Conservation (phyloP, 2,888 invertebrate species). For the Drosophila flavopinicola region DNA sequence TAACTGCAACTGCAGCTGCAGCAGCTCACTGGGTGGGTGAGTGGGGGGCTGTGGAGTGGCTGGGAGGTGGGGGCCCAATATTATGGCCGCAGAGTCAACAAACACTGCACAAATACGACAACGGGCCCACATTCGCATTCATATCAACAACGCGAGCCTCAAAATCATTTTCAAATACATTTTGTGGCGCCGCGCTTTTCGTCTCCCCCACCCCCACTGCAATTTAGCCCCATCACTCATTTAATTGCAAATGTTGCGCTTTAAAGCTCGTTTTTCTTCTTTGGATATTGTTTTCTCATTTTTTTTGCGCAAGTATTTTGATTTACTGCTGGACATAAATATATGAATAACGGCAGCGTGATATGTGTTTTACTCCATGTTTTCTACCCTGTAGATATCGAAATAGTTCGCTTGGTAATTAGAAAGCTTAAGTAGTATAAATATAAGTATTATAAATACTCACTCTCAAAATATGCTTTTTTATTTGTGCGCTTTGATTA, state of each 20-base stretch:
- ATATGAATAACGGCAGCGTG: slow-evolving; percentile 23
- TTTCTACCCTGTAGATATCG: slow-evolving; percentile 28
- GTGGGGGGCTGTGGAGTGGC: neutral
- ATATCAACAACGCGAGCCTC: slow-evolving; percentile 42
- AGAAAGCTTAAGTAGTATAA: too few relatives aligned
- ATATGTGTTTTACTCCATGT: slow-evolving; percentile 13
- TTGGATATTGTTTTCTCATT: neutral
- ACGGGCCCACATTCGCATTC: slow-evolving; percentile 6
- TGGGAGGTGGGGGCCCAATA: slow-evolving; percentile 38
- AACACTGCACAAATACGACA: slow-evolving; percentile 26
- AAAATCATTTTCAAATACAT: slow-evolving; percentile 65
- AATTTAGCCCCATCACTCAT: slow-evolving; percentile 32
- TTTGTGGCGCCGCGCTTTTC: slow-evolving; percentile 39
- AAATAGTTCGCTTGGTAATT: neutral
- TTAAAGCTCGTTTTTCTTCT: slow-evolving; percentile 37
- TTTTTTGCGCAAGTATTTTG: slow-evolving; percentile 25
- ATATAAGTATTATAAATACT: too few relatives aligned
- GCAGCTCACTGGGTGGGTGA: neutral
- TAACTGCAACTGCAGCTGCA: slow-evolving; percentile 27
- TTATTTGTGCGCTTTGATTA: too few relatives aligned
- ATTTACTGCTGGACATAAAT: slow-evolving; percentile 52
- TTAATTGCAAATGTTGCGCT: slow-evolving; percentile 56
- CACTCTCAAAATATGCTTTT: too few relatives aligned
- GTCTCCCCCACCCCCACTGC: neutral
- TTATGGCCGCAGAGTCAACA: slow-evolving; percentile 64